Percentiles rank a stretch among this genome's conserved stretches.
Conservation (phyloP, 1,140 invertebrate genomes). For the Streblospio benedicti region DNA sequence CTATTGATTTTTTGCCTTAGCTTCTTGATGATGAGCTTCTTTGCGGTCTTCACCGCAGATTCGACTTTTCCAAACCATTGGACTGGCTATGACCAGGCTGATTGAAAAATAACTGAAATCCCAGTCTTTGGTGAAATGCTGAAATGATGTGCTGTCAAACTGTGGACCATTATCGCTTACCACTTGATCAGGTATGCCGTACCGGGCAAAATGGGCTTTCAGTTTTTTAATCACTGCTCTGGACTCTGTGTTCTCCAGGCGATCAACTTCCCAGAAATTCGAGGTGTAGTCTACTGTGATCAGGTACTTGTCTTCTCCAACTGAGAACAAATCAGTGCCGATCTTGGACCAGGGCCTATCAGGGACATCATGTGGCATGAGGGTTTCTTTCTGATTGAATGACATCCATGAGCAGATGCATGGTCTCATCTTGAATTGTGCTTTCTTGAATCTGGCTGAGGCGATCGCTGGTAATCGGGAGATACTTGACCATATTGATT, state of each 20-base stretch:
- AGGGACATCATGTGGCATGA: background rate
- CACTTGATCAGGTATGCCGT: background rate
- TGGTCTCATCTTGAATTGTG: too few relatives aligned
- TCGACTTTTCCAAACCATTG: slow-evolving; percentile 13
- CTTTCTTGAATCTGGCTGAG: too few relatives aligned
- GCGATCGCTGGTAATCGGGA: too few relatives aligned
- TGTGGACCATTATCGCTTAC: slow-evolving; percentile 10
- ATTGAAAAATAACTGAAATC: background rate
- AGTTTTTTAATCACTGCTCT: background rate
- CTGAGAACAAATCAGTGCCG: slow-evolving; percentile 1
- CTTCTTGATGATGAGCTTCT: slow-evolving; percentile 2
- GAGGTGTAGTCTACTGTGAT: slow-evolving; percentile 6
- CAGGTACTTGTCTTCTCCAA: background rate
- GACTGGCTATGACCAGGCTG: background rate
- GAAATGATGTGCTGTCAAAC: background rate
- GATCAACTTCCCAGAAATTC: slow-evolving; percentile 10
- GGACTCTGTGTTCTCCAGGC: background rate
- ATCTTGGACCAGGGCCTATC: slow-evolving; percentile 10
- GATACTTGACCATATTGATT: too few relatives aligned
- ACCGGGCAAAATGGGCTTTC: background rate
- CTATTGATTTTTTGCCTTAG: background rate
- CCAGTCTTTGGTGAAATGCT: slow-evolving; percentile 2
- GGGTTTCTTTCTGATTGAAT: slow-evolving; percentile 18
- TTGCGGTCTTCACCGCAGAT: slow-evolving; percentile 6
- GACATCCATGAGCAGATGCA: slow-evolving; percentile 1